Evolutionary conservation across 2,113 vertebrate genomes (phyloP).

Genomic region (Sphaerodactylus townsendi): DNA sequence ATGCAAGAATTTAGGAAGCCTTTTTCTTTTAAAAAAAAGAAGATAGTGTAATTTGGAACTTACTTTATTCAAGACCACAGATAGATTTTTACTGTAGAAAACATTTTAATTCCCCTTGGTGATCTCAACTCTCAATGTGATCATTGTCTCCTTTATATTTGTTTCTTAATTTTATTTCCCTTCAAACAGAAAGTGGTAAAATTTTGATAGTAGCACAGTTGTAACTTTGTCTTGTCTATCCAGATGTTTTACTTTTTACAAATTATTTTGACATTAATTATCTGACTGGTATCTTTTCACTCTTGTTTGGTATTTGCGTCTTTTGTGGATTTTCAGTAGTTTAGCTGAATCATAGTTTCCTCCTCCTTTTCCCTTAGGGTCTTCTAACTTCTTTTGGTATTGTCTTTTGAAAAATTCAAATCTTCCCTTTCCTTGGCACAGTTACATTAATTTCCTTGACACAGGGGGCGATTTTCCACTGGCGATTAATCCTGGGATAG

Average conservation of each 20-base stretch:
- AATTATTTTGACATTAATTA: constrained; percentile 17
- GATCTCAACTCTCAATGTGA: not conserved
- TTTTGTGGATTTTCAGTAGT: not conserved
- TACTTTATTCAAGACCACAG: not conserved
- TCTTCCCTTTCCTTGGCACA: not conserved
- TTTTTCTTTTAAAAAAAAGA: not conserved
- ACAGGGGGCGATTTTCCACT: no score
- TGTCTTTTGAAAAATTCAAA: constrained; percentile 16
- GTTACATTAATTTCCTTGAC: constrained; percentile 23
- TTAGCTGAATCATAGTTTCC: constrained; percentile 29
- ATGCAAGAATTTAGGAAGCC: not conserved
- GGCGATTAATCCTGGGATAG: no score
- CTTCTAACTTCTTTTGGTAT: constrained; percentile 13
- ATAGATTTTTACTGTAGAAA: not conserved
- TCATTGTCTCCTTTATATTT: not conserved
- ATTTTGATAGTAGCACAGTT: constrained; percentile 14
- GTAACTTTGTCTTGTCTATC: not conserved
- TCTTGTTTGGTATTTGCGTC: constrained; percentile 10
- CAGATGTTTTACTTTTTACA: constrained; percentile 16
- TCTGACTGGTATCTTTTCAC: not conserved
- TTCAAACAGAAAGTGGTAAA: constrained; percentile 4
- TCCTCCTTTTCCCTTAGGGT: not conserved
- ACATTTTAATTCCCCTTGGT: not conserved
- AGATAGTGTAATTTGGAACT: no score
- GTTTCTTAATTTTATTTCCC: constrained; percentile 5